Evolutionary conservation across 2,113 vertebrate genomes (phyloP).

Genomic region (Colistium nudipinnis): DNA sequence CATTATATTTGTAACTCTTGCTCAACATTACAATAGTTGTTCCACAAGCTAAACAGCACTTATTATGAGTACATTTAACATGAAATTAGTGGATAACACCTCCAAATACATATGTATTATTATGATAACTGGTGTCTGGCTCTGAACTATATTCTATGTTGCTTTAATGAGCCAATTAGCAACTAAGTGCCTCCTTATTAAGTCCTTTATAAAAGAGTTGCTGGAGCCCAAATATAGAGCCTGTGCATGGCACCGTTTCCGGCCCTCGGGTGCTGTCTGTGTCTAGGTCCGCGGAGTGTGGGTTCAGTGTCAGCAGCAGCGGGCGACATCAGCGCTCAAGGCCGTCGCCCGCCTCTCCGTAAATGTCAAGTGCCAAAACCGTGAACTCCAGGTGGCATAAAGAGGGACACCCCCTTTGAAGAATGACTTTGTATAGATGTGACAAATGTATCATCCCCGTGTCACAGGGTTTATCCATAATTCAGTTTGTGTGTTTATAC

Average conservation of each 20-base stretch:
- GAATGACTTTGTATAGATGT: constrained; percentile 68
- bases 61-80: background rate
- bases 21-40: background rate
- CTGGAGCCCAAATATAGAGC: constrained; percentile 23
- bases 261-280: constrained; percentile 54
- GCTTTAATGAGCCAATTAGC: background rate
- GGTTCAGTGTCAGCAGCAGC: constrained; percentile 58
- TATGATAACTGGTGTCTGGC: background rate
- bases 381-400: constrained; percentile 69
- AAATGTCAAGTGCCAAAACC: constrained; percentile 79
- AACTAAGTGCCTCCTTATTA: background rate
- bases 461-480: constrained; percentile 75
- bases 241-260: constrained; percentile 24
- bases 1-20: too few species aligned
- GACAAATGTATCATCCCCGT: constrained; percentile 76
- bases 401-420: constrained; percentile 68
- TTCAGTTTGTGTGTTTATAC: constrained; percentile 56
- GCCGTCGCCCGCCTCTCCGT: constrained; percentile 58
- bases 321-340: constrained; percentile 66
- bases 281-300: constrained; percentile 49
- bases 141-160: too few species aligned
- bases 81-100: background rate
- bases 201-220: constrained; percentile 1
- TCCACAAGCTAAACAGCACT: background rate
- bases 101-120: background rate